These are phyloP conservation scores for Acanthis flammea DNA, from an alignment of 2,797 vertebrate genomes.

Conservation along the genomic window DNA sequence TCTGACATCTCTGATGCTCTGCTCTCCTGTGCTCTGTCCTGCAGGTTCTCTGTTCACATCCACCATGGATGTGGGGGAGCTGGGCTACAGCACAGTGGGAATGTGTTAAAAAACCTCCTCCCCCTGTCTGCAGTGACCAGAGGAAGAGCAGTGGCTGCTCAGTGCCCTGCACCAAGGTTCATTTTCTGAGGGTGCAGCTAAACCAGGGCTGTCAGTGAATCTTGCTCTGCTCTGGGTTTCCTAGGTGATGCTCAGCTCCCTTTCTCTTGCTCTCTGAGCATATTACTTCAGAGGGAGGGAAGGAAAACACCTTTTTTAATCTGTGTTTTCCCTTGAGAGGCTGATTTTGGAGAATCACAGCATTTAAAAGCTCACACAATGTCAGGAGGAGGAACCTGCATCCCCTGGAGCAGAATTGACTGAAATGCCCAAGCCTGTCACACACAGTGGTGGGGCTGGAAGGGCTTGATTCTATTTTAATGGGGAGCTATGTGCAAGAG, in stretches of 20 bases:
- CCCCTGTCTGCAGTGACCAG: background rate
- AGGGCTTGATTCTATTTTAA: background rate
- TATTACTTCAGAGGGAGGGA: background rate
- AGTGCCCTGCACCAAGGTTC: background rate
- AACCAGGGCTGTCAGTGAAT: background rate
- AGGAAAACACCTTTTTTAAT: background rate
- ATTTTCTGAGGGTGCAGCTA: background rate
- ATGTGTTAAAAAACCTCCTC: background rate
- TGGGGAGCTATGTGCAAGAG: background rate
- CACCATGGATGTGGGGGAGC: constrained; percentile 85
- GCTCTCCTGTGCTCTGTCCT: background rate
- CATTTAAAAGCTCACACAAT: background rate
- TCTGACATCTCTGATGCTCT: background rate
- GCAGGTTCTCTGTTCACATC: too few species aligned
- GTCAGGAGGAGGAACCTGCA: background rate
- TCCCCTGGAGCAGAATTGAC: background rate
- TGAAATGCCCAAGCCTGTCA: background rate
- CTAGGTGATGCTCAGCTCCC: background rate
- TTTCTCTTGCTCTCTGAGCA: background rate
- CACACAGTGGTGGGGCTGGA: background rate
- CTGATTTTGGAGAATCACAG: background rate
- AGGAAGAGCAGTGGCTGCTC: background rate
- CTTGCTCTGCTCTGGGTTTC: background rate
- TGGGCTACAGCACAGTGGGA: constrained; percentile 78
- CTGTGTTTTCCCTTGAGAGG: background rate